Base-by-base conservation (phyloP, 2,113 vertebrate species). In the Paramormyrops kingsleyae region DNA sequence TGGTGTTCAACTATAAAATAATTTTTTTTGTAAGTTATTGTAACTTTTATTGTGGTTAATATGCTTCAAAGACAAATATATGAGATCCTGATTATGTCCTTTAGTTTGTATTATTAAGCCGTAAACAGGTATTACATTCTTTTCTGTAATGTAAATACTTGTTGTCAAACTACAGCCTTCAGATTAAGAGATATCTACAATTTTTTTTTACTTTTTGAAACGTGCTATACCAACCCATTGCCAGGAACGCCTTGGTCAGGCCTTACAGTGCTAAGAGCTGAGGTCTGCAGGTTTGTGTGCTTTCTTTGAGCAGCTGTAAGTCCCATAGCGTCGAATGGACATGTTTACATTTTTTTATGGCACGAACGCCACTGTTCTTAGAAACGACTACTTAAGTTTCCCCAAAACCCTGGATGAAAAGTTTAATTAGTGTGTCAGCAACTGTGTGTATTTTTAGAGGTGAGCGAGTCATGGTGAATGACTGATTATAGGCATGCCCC, bases 401-500 rank as follows among this genome's bases (percentile, higher is more conserved):
- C 47, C 84, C 13, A 31, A 87, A 52, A 53, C 49, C 84, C n/a
- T 31, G 27, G 27, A n/a, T 87, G 49, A 56, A n/a, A 39, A 87
- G n/a, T 31, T 53, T 15, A 35, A 87, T 87, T 87, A 56, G 50
- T 12, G 50, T 87, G 85, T 53, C 85, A 53, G 31, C 39, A 6
- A 74, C 12, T 13, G 77, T 35, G 53, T 44, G 27, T 83, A 53
- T 87, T 47, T 90, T 74, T 88, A 46, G 35, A 52, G 39, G 21
- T 87, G 15, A 77, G n/a, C 17, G 19, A 91, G 83, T 62, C 31
- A 88, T 9, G 80, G 44, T 49, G 87, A 44, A 52, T 46, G 49
- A 49, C 50, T 49, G 89, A 89, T 84, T 89, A 84, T 47, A 89
- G 13, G 59, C 52, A 47, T 47, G 53, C 21, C 53, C 52, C 39